Evolutionary conservation across 2,888 invertebrate genomes (phyloP).

Genomic region (Cephus sareptanus): DNA sequence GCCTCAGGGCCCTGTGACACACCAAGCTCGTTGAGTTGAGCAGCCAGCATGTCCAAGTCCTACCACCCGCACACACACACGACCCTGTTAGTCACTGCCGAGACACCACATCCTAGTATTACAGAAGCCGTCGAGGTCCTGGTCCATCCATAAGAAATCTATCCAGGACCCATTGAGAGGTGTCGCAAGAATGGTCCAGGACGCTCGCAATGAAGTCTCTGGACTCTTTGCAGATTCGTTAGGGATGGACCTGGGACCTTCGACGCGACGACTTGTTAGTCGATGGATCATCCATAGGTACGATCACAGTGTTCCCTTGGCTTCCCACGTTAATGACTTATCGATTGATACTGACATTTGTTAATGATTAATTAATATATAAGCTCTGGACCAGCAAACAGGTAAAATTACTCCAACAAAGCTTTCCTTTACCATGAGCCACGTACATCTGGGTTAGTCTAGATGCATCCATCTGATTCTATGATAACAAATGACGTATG

Average conservation of each 20-base stretch:
- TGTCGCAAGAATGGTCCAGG: background rate
- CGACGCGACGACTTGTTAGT: background rate
- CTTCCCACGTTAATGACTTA: background rate
- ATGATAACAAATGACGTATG: background rate
- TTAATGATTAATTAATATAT: background rate
- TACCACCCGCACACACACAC: slow-evolving; percentile 68
- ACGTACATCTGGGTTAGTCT: background rate
- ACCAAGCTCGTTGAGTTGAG: slow-evolving; percentile 94
- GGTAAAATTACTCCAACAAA: background rate
- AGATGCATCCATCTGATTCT: background rate
- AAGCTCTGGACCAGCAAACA: background rate
- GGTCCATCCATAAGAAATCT: background rate
- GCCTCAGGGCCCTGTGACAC: slow-evolving; percentile 79
- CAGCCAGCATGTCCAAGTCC: slow-evolving; percentile 97
- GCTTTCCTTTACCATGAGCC: background rate
- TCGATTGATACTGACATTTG: background rate
- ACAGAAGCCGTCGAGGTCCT: background rate
- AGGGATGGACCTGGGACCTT: background rate
- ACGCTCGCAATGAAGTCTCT: background rate
- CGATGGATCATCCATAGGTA: background rate
- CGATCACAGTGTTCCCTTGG: background rate
- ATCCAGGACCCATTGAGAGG: background rate
- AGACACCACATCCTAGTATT: slow-evolving; percentile 38
- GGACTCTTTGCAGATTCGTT: background rate
- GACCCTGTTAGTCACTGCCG: slow-evolving; percentile 60